phyloP scores from a whole-genome alignment of 37 sponge, comb jelly and placozoan genomes.

The Theonella swinhoei region DNA sequence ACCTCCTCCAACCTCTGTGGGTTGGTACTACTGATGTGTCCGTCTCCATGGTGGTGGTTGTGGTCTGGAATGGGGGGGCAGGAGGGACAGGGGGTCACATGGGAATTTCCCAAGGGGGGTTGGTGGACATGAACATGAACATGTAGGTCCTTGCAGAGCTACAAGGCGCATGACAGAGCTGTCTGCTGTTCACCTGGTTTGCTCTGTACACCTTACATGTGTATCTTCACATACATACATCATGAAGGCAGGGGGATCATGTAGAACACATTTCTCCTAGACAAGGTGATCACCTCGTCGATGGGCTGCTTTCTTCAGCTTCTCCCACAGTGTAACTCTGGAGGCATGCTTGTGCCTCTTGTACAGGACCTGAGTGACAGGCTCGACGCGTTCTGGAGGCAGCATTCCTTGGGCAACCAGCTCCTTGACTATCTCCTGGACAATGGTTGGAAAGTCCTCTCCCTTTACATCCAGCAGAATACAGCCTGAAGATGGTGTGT shows the following conservation, averaged over 20 bases:
- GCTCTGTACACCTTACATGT: too few relatives aligned
- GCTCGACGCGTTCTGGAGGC: not conserved
- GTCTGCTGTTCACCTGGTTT: too few relatives aligned
- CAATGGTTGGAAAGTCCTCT: conserved; percentile 49
- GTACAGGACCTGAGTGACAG: conserved; percentile 39
- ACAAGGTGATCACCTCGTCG: conserved; percentile 20
- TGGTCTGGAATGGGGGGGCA: not conserved
- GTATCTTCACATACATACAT: too few relatives aligned
- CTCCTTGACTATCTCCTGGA: conserved; percentile 18
- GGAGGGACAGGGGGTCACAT: not conserved
- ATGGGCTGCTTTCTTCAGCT: conserved; percentile 33
- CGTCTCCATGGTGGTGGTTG: not conserved
- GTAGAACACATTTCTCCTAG: too few relatives aligned
- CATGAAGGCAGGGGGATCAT: too few relatives aligned
- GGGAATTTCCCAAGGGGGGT: too few relatives aligned
- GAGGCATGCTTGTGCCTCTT: conserved; percentile 58
- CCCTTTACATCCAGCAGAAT: conserved; percentile 53
- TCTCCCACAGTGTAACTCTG: conserved; percentile 41
- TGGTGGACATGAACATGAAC: too few relatives aligned
- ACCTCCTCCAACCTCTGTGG: not conserved
- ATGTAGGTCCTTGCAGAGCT: too few relatives aligned
- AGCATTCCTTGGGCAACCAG: conserved; percentile 20
- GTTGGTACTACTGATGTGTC: not conserved
- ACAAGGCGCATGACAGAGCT: too few relatives aligned
- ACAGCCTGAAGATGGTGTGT: conserved; percentile 13